Percentiles rank a stretch among this genome's conserved stretches.
Conservation (phyloP, 2,113 vertebrate genomes). For the Paraplagusia blochii region DNA sequence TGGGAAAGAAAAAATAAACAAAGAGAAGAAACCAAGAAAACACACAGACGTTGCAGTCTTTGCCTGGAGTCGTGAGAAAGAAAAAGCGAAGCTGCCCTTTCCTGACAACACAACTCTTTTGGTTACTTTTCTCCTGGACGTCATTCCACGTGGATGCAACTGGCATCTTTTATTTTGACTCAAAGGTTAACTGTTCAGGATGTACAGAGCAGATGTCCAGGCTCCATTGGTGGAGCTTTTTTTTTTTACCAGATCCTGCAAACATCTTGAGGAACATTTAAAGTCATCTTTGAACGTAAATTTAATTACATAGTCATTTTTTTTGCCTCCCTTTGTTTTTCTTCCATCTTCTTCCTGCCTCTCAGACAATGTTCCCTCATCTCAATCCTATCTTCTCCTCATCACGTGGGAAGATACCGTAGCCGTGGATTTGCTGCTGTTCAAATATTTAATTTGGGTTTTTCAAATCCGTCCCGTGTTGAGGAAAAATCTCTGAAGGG, state of each 20-base stretch:
- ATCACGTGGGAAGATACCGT: slow-evolving; percentile 23
- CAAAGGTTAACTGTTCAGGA: slow-evolving; percentile 54
- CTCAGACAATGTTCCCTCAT: slow-evolving; percentile 29
- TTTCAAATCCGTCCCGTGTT: slow-evolving; percentile 16
- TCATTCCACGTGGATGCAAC: slow-evolving; percentile 55
- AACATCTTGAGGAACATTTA: too few species aligned
- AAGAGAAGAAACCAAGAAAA: slow-evolving; percentile 34
- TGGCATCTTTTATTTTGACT: slow-evolving; percentile 57
- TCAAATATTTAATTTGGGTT: slow-evolving; percentile 52
- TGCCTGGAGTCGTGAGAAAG: slow-evolving; percentile 37
- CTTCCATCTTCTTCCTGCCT: slow-evolving; percentile 34
- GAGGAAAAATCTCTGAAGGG: slow-evolving; percentile 30
- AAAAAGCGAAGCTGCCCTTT: slow-evolving; percentile 35
- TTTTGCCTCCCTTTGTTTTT: slow-evolving; percentile 47
- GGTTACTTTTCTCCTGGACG: slow-evolving; percentile 49
- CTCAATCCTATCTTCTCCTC: slow-evolving; percentile 35
- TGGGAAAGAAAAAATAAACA: slow-evolving; percentile 6
- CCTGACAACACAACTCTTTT: slow-evolving; percentile 52
- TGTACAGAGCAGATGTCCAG: slow-evolving; percentile 20
- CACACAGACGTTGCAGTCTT: slow-evolving; percentile 38
- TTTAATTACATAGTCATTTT: too few species aligned
- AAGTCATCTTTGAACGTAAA: too few species aligned
- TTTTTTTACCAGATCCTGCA: too few species aligned
- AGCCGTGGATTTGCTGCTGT: slow-evolving; percentile 20
- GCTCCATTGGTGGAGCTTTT: slow-evolving; percentile 3